Conservation (phyloP, 1,140 invertebrate genomes). For the Pseudobourletiella spinata region DNA sequence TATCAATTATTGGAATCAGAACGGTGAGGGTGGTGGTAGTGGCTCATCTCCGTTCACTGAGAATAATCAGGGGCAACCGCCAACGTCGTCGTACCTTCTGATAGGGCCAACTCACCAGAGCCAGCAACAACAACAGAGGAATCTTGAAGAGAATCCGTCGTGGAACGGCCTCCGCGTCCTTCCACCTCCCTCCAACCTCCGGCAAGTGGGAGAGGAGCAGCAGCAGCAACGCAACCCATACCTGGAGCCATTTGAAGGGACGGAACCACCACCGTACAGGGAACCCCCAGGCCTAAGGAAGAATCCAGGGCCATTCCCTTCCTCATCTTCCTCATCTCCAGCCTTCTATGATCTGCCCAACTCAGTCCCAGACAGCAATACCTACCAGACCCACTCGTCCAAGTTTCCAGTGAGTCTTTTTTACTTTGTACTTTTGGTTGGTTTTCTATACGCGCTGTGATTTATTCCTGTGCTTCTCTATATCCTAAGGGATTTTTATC, state of each 20-base stretch:
- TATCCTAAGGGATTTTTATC: not conserved
- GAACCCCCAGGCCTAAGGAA: constrained; percentile 44
- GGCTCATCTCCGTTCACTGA: not conserved
- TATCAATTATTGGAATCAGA: constrained; percentile 9
- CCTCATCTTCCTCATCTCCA: no score
- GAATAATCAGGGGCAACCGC: not conserved
- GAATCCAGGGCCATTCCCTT: constrained; percentile 42
- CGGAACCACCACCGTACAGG: constrained; percentile 45
- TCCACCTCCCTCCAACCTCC: not conserved
- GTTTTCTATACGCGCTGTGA: not conserved
- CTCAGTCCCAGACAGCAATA: constrained; percentile 44
- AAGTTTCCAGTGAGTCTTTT: constrained; percentile 61
- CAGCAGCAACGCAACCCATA: not conserved
- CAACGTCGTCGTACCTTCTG: not conserved
- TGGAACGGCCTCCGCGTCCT: constrained; percentile 9
- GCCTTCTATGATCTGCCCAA: constrained; percentile 39
- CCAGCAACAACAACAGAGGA: not conserved
- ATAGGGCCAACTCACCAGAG: not conserved
- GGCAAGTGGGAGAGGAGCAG: no score
- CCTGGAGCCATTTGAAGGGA: no score
- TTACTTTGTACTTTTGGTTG: not conserved
- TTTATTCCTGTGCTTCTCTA: not conserved
- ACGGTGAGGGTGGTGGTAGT: no score
- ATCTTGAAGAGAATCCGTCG: no score
- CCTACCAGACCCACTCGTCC: constrained; percentile 61